Percentiles rank a stretch among this genome's conserved stretches.
These are phyloP conservation scores for Maniola hyperantus DNA, from an alignment of 2,888 invertebrate genomes.

Conservation along the genomic window DNA sequence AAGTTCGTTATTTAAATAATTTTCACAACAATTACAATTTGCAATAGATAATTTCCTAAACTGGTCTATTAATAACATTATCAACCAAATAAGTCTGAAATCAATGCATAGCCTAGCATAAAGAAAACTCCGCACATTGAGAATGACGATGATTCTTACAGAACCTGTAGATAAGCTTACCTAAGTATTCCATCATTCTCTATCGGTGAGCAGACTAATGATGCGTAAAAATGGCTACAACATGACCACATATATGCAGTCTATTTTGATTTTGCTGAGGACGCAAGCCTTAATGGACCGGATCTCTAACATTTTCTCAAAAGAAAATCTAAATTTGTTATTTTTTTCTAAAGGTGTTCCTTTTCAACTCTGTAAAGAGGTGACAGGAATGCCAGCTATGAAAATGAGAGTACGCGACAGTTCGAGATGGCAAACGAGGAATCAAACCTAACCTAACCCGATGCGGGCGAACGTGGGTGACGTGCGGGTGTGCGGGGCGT, in stretches of 20 bases:
- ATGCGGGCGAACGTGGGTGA: too few relatives aligned
- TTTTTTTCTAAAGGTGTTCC: background rate
- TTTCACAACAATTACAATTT: too few relatives aligned
- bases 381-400: too few relatives aligned
- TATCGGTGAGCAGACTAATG: background rate
- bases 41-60: too few relatives aligned
- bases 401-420: too few relatives aligned
- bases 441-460: too few relatives aligned
- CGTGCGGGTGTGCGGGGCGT: too few relatives aligned
- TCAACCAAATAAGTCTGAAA: background rate
- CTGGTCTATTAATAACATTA: too few relatives aligned
- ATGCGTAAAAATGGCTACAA: slow-evolving; percentile 8
- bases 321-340: background rate
- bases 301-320: background rate
- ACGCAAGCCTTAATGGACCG: background rate
- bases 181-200: background rate
- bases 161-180: slow-evolving; percentile 6
- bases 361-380: background rate
- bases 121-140: too few relatives aligned
- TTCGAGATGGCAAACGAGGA: too few relatives aligned
- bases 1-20: too few relatives aligned
- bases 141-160: background rate
- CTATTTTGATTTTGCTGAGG: slow-evolving; percentile 4
- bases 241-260: slow-evolving; percentile 1
- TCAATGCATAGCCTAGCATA: background rate